Percentiles rank a stretch among this genome's conserved stretches.
Evolutionary conservation across 1,140 invertebrate genomes (phyloP).

Genomic region (Dreissena rostriformis): DNA sequence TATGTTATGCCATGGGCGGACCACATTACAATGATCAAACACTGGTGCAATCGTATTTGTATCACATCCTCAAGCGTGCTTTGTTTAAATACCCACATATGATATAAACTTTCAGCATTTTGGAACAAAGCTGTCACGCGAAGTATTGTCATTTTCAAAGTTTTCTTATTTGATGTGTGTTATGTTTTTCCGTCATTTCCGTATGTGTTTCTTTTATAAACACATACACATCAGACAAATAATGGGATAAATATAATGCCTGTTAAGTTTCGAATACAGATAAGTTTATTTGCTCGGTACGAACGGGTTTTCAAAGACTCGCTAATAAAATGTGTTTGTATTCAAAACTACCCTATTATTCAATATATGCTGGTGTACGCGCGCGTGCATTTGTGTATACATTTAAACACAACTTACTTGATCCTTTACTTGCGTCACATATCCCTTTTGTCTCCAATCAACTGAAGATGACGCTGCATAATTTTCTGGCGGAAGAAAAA

Average conservation of each 20-base stretch:
- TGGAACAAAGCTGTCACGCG: no score
- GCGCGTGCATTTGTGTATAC: neutral
- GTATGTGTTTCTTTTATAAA: no score
- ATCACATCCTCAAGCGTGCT: no score
- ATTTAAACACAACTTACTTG: neutral
- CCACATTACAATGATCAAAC: no score
- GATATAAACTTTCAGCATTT: no score
- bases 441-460: slow-evolving; percentile 1
- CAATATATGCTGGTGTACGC: neutral
- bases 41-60: no score
- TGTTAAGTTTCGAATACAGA: neutral
- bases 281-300: neutral
- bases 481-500: neutral
- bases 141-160: no score
- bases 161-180: no score
- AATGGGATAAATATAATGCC: neutral
- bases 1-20: no score
- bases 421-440: slow-evolving; percentile 4
- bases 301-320: neutral
- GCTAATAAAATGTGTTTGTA: neutral
- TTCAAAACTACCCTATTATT: neutral
- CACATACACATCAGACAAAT: neutral
- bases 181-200: no score
- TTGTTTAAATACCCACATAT: no score
- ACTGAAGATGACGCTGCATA: neutral